These are phyloP conservation scores for Takifugu bimaculatus DNA, from an alignment of 2,113 vertebrate genomes.

Conservation along the genomic window DNA sequence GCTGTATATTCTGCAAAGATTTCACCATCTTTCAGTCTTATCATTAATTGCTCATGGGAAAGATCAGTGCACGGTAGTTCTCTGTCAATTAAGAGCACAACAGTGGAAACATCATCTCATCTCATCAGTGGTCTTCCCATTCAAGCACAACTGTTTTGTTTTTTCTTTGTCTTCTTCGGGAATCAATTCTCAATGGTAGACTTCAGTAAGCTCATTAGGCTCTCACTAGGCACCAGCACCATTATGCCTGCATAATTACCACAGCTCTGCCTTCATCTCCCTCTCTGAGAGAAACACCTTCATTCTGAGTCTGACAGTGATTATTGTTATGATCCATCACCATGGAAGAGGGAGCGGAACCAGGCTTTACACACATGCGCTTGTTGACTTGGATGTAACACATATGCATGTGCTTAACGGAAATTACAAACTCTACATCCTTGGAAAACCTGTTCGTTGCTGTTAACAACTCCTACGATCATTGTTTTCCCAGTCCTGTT, in stretches of 20 bases:
- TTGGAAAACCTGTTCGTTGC: not conserved
- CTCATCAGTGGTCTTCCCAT: conserved; percentile 56
- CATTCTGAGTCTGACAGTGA: conserved; percentile 66
- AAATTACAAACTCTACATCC: no score
- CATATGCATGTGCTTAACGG: not conserved
- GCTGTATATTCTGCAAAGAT: conserved; percentile 58
- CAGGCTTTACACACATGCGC: conserved; percentile 24
- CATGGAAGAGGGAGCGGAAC: conserved; percentile 49
- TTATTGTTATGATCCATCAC: conserved; percentile 74
- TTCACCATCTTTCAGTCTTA: conserved; percentile 64
- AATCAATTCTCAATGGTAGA: conserved; percentile 77
- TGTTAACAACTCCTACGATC: no score
- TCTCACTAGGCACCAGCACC: conserved; percentile 68
- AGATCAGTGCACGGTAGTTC: conserved; percentile 51
- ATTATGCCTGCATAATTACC: conserved; percentile 75
- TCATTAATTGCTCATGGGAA: conserved; percentile 67
- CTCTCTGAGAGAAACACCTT: conserved; percentile 65
- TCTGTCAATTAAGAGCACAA: conserved; percentile 74
- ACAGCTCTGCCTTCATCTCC: conserved; percentile 62
- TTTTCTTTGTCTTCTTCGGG: conserved; percentile 31
- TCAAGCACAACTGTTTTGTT: conserved; percentile 38
- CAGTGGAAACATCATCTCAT: conserved; percentile 60
- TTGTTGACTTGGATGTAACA: not conserved
- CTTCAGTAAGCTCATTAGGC: conserved; percentile 78
- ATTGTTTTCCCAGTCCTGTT: no score